phyloP scores from a whole-genome alignment of 1,140 invertebrate genomes.

The Sitobion miscanthi region DNA sequence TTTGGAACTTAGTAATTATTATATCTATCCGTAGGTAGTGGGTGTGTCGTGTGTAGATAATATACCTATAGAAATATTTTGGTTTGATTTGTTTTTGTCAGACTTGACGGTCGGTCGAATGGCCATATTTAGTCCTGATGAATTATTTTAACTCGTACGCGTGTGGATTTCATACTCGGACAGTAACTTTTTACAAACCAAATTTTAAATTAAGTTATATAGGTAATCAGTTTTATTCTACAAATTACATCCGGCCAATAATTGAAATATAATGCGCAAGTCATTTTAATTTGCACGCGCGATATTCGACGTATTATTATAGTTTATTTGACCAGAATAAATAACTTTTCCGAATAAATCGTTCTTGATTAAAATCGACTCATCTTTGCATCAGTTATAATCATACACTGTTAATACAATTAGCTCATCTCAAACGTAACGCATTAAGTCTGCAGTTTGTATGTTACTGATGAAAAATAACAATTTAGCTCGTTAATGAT shows the following conservation, averaged over 20 bases:
- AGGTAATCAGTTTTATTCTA: neutral
- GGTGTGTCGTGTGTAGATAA: too few species aligned
- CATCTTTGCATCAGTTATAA: neutral
- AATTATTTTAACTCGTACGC: neutral
- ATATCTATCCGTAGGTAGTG: too few species aligned
- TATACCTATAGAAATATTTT: neutral
- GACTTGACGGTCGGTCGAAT: neutral
- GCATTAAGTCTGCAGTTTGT: neutral
- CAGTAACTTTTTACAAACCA: too few species aligned
- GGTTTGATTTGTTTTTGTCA: neutral
- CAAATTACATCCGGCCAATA: neutral
- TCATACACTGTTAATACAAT: neutral
- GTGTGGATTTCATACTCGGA: too few species aligned
- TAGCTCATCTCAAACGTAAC: neutral
- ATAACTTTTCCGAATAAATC: too few species aligned
- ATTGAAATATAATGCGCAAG: neutral
- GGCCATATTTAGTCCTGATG: neutral
- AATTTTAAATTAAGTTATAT: too few species aligned
- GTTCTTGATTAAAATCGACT: neutral
- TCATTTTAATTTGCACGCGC: neutral
- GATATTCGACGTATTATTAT: too few species aligned
- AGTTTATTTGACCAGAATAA: neutral
- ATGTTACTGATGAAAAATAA: neutral
- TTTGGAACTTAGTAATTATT: neutral
- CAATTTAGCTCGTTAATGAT: slow-evolving; percentile 15